Evolutionary conservation across 2,797 vertebrate genomes (phyloP).

Genomic region (Rhinoraja longicauda): DNA sequence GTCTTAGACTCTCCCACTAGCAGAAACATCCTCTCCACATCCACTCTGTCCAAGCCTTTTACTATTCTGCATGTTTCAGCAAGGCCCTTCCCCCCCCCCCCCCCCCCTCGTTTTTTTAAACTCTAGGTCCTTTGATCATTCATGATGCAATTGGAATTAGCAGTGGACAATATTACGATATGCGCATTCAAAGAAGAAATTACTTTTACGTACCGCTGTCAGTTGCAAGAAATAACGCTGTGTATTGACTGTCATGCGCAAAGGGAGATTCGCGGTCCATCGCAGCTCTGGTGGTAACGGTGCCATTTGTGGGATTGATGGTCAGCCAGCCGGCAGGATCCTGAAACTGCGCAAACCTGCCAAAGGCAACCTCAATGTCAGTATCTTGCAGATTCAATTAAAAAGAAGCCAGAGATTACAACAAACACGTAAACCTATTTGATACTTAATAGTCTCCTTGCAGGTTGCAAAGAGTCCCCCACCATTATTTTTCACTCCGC

Average conservation of each 20-base stretch:
- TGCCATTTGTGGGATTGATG: constrained; percentile 84
- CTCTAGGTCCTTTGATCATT: background rate
- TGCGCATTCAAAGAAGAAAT: background rate
- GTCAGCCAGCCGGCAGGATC: constrained; percentile 89
- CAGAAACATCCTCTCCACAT: too few species aligned
- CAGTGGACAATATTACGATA: background rate
- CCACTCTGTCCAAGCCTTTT: too few species aligned
- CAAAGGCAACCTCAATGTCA: background rate
- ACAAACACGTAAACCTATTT: background rate
- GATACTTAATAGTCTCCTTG: background rate
- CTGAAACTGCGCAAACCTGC: constrained; percentile 77
- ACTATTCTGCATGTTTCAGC: too few species aligned
- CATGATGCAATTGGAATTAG: background rate
- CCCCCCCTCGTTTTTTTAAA: too few species aligned
- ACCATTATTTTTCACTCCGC: background rate
- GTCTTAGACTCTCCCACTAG: too few species aligned
- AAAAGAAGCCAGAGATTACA: background rate
- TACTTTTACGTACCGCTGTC: constrained; percentile 77
- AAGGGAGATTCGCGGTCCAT: constrained; percentile 86
- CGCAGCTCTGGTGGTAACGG: constrained; percentile 76
- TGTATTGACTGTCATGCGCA: constrained; percentile 81
- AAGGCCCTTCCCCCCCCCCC: too few species aligned
- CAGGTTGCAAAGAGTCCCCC: background rate
- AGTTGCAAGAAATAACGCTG: constrained; percentile 80
- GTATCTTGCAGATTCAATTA: constrained; percentile 2